Evolutionary conservation across 2,888 invertebrate species (phyloP).

Genomic region (Spodoptera exigua): DNA sequence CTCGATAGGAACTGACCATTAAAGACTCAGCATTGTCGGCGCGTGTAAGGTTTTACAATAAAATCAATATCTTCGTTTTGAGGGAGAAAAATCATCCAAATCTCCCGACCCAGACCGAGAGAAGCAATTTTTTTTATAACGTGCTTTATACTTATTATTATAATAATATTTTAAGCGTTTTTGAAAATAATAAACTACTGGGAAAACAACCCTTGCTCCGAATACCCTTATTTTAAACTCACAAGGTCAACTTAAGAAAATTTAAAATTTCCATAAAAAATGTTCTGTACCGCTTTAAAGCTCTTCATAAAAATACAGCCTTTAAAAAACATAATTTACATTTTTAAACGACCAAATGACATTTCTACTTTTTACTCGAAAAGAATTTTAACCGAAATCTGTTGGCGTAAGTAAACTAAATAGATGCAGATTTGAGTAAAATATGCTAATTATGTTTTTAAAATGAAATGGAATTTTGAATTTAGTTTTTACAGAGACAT

Average conservation of each 20-base stretch:
- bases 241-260: background rate
- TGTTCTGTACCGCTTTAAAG: conserved; percentile 28
- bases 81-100: too few relatives aligned
- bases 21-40: too few relatives aligned
- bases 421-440: conserved; percentile 11
- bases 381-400: conserved; percentile 8
- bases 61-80: too few relatives aligned
- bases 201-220: too few relatives aligned
- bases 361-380: conserved; percentile 16
- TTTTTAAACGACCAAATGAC: conserved; percentile 41
- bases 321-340: conserved; percentile 39
- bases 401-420: conserved; percentile 2
- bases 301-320: conserved; percentile 19
- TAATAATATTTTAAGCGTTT: too few relatives aligned
- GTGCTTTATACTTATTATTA: too few relatives aligned
- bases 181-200: too few relatives aligned
- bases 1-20: too few relatives aligned
- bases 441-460: conserved; percentile 10
- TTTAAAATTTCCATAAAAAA: conserved; percentile 12
- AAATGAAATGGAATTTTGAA: background rate
- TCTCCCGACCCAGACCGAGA: too few relatives aligned
- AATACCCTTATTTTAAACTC: background rate
- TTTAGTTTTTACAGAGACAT: too few relatives aligned
- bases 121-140: too few relatives aligned
- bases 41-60: too few relatives aligned